These are phyloP conservation scores for Erinaceus europaeus DNA, from an alignment of 2,113 vertebrate genomes.

Conservation along the genomic window DNA sequence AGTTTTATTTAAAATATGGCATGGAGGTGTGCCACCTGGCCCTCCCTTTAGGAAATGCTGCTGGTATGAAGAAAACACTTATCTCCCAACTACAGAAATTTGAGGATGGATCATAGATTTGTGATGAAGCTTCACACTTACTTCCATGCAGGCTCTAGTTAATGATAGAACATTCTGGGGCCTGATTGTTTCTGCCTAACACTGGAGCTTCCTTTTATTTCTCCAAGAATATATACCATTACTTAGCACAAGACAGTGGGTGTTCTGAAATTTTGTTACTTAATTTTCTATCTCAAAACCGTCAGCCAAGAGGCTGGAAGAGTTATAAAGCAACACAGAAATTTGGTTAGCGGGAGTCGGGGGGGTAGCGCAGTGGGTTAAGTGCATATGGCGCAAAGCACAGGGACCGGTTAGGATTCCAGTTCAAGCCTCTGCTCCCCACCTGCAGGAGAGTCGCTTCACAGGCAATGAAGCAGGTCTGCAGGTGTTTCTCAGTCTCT, in stretches of 20 bases:
- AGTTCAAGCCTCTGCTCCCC: too few species aligned
- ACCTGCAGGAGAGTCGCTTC: too few species aligned
- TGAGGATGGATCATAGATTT: background rate
- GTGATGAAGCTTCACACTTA: background rate
- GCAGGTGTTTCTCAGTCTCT: too few species aligned
- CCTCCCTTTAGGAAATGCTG: background rate
- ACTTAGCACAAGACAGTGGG: too few species aligned
- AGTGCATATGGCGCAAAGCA: too few species aligned
- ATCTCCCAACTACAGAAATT: background rate
- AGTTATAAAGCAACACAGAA: background rate
- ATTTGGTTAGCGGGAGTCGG: background rate
- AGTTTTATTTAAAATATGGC: background rate
- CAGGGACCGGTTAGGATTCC: too few species aligned
- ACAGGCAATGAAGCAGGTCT: too few species aligned
- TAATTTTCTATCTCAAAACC: background rate
- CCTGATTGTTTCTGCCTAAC: background rate
- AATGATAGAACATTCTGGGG: background rate
- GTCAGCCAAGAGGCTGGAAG: background rate
- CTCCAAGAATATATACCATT: background rate
- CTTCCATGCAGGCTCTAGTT: background rate
- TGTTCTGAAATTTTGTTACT: background rate
- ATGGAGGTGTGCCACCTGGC: background rate
- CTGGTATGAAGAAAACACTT: fast-evolving
- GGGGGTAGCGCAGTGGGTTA: too few species aligned
- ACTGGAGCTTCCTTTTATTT: background rate